Evolutionary conservation across 2,888 invertebrate species (phyloP).

Genomic region (Yponomeuta malinellus): DNA sequence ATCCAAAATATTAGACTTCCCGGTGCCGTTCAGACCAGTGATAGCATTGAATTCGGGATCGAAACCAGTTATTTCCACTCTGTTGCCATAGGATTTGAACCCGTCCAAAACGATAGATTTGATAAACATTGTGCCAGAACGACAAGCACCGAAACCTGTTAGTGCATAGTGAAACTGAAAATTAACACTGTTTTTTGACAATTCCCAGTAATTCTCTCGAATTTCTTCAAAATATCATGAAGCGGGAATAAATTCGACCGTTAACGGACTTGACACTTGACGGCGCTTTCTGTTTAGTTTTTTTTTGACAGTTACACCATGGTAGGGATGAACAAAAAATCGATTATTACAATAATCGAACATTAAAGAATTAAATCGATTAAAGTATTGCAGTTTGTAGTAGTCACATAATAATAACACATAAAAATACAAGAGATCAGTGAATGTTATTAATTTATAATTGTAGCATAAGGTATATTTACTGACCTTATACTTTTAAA

Average conservation of each 20-base stretch:
- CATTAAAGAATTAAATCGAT: too few relatives aligned
- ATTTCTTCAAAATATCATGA: constrained; percentile 16
- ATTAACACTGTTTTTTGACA: neutral
- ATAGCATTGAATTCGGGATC: constrained; percentile 98
- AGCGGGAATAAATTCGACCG: neutral
- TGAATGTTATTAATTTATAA: too few relatives aligned
- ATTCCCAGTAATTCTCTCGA: constrained; percentile 9
- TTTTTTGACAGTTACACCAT: too few relatives aligned
- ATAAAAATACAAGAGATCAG: too few relatives aligned
- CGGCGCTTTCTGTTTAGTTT: too few relatives aligned
- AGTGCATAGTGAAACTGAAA: constrained; percentile 17
- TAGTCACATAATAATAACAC: too few relatives aligned
- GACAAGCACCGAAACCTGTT: constrained; percentile 18
- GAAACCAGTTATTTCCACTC: constrained; percentile 94
- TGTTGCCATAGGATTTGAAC: constrained; percentile 97
- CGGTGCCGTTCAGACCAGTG: constrained; percentile 97
- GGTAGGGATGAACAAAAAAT: too few relatives aligned
- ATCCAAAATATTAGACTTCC: constrained; percentile 98
- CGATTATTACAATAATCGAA: too few relatives aligned
- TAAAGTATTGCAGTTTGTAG: too few relatives aligned
- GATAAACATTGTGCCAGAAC: constrained; percentile 83
- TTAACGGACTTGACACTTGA: neutral
- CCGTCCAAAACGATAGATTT: constrained; percentile 96
- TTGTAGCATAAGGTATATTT: too few relatives aligned
- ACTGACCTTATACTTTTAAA: too few relatives aligned